Conservation (phyloP, 1,140 invertebrate species). For the Meloidogyne floridensis region DNA sequence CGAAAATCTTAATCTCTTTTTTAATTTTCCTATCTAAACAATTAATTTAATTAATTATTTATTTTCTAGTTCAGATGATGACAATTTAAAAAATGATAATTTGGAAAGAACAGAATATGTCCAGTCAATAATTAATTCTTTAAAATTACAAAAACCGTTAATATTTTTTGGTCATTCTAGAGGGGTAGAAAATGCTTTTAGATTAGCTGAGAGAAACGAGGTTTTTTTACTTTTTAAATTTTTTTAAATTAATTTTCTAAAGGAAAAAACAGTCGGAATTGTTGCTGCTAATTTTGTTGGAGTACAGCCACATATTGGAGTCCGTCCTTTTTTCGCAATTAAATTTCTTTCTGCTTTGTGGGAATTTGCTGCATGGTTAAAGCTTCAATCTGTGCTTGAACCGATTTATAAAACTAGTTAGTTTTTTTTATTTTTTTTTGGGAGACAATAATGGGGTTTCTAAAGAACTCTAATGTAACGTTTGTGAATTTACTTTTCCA, state of each 20-base stretch:
- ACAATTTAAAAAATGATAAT: conserved; percentile 42
- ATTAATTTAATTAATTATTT: too few relatives aligned
- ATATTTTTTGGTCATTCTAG: conserved; percentile 53
- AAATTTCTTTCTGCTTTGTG: background rate
- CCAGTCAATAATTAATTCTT: conserved; percentile 45
- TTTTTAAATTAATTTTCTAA: conserved; percentile 25
- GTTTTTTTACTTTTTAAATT: background rate
- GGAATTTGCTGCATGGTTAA: too few relatives aligned
- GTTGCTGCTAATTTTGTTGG: conserved; percentile 46
- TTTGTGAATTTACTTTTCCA: too few relatives aligned
- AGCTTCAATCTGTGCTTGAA: conserved; percentile 14
- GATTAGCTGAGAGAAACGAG: conserved; percentile 42
- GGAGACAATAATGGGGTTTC: too few relatives aligned
- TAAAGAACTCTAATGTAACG: too few relatives aligned
- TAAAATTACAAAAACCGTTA: conserved; percentile 43
- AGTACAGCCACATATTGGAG: too few relatives aligned
- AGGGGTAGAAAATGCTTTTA: conserved; percentile 53
- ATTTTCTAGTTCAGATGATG: conserved; percentile 42
- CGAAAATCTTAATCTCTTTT: too few relatives aligned
- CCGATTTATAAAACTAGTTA: conserved; percentile 29
- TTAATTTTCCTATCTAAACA: too few relatives aligned
- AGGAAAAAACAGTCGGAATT: conserved; percentile 38
- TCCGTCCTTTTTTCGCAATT: conserved; percentile 36
- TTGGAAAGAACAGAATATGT: conserved; percentile 48
- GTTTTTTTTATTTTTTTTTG: conserved; percentile 15